These are phyloP conservation scores for Pomacea maculata DNA, from an alignment of 1,140 invertebrate genomes.

Conservation along the genomic window DNA sequence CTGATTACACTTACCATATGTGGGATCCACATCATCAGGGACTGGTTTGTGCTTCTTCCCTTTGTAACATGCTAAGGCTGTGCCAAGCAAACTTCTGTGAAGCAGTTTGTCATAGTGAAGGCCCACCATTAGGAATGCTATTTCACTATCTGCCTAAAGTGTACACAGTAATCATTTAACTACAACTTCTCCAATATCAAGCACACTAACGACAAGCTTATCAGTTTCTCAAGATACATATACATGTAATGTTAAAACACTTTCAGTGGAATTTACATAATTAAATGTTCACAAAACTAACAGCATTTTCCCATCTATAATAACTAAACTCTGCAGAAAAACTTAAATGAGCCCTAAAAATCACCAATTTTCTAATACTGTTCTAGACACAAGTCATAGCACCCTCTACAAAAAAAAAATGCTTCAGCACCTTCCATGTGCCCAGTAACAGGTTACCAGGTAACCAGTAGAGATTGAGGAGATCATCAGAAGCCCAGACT, in stretches of 20 bases:
- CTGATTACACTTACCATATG: conserved; percentile 42
- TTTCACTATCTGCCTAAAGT: conserved; percentile 51
- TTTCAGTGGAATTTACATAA: not conserved
- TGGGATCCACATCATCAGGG: conserved; percentile 49
- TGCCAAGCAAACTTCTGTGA: conserved; percentile 49
- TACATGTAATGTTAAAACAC: too few relatives aligned
- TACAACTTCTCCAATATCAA: too few relatives aligned
- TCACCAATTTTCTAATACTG: not conserved
- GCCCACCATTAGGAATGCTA: conserved; percentile 49
- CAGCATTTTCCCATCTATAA: conserved; percentile 1
- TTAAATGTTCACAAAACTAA: conserved; percentile 7
- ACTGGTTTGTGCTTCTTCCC: conserved; percentile 24
- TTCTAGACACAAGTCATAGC: not conserved
- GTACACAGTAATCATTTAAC: too few relatives aligned
- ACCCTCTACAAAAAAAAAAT: not conserved
- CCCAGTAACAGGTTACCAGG: conserved; percentile 39
- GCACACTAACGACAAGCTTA: too few relatives aligned
- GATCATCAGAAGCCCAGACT: conserved; percentile 38
- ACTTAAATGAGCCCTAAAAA: not conserved
- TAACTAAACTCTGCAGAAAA: too few relatives aligned
- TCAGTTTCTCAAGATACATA: too few relatives aligned
- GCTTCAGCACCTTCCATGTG: conserved; percentile 48
- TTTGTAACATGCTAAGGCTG: conserved; percentile 29
- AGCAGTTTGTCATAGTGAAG: conserved; percentile 46
- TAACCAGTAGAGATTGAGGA: conserved; percentile 35